phyloP scores from a whole-genome alignment of 2,888 invertebrate species.

The Tipula lateralis region DNA sequence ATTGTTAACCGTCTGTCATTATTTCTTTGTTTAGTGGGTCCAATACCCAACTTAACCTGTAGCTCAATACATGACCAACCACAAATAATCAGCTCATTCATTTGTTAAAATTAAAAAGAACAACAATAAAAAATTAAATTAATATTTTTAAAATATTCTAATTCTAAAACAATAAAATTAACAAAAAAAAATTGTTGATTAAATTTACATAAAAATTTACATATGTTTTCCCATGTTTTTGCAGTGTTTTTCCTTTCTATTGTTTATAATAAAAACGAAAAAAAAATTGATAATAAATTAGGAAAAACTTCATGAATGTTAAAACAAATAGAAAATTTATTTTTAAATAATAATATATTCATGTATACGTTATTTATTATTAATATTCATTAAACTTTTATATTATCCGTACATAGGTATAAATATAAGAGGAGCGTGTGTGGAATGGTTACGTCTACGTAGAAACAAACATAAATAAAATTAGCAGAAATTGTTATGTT shows the following conservation, averaged over 20 bases:
- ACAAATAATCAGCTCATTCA: neutral
- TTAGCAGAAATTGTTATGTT: neutral
- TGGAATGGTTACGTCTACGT: neutral
- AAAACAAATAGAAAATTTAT: neutral
- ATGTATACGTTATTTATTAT: neutral
- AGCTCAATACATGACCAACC: too few relatives aligned
- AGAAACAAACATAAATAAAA: neutral
- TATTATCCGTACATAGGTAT: neutral
- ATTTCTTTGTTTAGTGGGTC: too few relatives aligned
- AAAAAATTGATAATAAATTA: neutral
- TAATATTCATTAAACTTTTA: neutral
- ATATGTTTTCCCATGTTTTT: neutral
- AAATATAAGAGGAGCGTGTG: neutral
- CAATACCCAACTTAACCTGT: too few relatives aligned
- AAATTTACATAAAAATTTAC: neutral
- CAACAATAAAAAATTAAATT: neutral
- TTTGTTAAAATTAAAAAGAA: neutral
- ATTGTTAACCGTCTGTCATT: too few relatives aligned
- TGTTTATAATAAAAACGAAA: neutral
- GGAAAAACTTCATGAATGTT: neutral
- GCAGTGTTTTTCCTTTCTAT: neutral
- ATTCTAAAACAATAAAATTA: neutral
- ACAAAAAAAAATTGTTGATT: neutral
- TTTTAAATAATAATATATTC: neutral
- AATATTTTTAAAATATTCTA: neutral